Evolutionary conservation across 2,113 vertebrate species (phyloP).

Genomic region (Equus quagga): DNA sequence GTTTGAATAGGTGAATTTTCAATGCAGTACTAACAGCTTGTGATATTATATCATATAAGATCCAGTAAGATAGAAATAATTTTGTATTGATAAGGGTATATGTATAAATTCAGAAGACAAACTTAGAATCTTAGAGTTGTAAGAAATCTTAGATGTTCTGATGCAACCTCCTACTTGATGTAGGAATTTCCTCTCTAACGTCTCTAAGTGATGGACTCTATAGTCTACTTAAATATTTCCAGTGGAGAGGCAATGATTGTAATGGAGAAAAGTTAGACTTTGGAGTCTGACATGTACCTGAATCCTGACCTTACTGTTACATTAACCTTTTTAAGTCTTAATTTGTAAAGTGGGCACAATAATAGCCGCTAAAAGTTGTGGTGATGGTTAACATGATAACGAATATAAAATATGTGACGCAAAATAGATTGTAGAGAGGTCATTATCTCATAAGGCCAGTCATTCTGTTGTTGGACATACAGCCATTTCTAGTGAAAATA

Average conservation of each 20-base stretch:
- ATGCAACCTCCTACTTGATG: background rate
- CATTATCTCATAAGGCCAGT: background rate
- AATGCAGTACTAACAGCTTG: background rate
- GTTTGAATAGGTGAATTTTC: background rate
- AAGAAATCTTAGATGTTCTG: background rate
- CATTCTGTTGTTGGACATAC: background rate
- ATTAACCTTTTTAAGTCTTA: background rate
- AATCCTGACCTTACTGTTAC: background rate
- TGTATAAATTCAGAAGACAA: background rate
- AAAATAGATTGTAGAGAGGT: background rate
- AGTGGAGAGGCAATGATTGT: background rate
- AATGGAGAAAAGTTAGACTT: background rate
- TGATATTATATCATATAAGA: background rate
- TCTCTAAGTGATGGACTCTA: background rate
- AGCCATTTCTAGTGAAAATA: background rate
- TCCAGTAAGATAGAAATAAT: background rate
- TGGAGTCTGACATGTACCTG: background rate
- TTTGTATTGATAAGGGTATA: background rate
- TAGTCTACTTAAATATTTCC: background rate
- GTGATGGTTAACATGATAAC: background rate
- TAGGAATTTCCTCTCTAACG: background rate
- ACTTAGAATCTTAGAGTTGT: background rate
- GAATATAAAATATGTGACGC: background rate
- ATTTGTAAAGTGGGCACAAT: background rate
- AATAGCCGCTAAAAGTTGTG: background rate